phyloP scores from a whole-genome alignment of 1,140 invertebrate genomes.

The Drosophila busckii region DNA sequence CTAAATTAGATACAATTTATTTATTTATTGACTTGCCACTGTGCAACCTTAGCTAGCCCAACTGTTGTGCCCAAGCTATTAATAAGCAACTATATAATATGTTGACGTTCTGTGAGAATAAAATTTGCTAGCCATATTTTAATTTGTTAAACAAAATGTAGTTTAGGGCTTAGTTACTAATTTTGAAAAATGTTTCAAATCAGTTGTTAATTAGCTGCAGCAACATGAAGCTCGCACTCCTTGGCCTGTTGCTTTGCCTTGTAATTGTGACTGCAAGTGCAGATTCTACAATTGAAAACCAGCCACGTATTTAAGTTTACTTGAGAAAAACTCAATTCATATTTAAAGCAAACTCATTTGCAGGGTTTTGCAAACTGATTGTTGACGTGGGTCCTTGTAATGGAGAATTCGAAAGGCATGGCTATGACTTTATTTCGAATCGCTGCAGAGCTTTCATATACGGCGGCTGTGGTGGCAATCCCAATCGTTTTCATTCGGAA shows the following conservation, averaged over 20 bases:
- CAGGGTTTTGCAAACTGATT: conserved; percentile 12
- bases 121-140: conserved; percentile 28
- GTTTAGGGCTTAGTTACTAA: neutral
- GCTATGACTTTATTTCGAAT: conserved; percentile 9
- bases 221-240: conserved; percentile 9
- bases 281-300: neutral
- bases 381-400: conserved; percentile 18
- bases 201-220: neutral
- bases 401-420: neutral
- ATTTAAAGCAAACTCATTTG: neutral
- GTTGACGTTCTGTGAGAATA: conserved; percentile 61
- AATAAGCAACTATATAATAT: too few species aligned
- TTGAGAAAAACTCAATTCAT: neutral
- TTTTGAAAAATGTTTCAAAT: too few species aligned
- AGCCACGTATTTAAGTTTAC: neutral
- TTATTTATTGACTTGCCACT: conserved; percentile 42
- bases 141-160: neutral
- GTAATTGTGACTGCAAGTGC: neutral
- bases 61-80: too few species aligned
- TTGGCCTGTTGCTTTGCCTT: neutral
- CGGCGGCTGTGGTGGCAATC: conserved; percentile 44
- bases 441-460: conserved; percentile 7
- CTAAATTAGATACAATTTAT: too few species aligned
- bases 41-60: too few species aligned
- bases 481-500: conserved; percentile 36